phyloP scores from a whole-genome alignment of 2,113 vertebrate species.

The Capreolus pygargus region DNA sequence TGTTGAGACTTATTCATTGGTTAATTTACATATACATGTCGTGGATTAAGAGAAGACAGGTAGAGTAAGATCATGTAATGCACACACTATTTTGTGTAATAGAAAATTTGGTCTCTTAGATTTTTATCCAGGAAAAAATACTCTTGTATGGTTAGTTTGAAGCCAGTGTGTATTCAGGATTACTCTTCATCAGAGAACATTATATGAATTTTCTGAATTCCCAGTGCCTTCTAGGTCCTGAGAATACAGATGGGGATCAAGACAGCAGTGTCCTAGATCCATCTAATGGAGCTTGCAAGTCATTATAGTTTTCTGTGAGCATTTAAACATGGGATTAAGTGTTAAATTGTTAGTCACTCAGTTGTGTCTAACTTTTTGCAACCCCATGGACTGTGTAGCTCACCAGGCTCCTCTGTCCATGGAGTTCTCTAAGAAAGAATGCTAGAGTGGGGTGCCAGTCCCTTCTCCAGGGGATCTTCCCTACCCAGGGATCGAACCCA shows the following conservation, averaged over 20 bases:
- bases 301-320: not conserved
- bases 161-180: not conserved
- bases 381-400: not conserved
- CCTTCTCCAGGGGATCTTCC: not conserved
- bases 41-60: not conserved
- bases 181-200: not conserved
- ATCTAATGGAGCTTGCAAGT: not conserved
- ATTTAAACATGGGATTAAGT: not conserved
- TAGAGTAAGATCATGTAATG: not conserved
- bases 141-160: not conserved
- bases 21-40: not conserved
- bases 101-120: not conserved
- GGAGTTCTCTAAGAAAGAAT: not conserved
- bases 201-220: constrained; percentile 39
- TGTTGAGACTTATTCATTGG: not conserved
- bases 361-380: not conserved
- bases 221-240: not conserved
- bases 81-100: not conserved
- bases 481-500: not conserved
- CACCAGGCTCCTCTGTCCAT: not conserved
- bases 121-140: constrained; percentile 2
- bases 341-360: not conserved
- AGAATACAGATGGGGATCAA: not conserved
- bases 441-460: not conserved
- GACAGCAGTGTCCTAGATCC: not conserved